These are phyloP conservation scores for Illadopsis cleaveri DNA, from an alignment of 2,113 vertebrate species.

Conservation along the genomic window DNA sequence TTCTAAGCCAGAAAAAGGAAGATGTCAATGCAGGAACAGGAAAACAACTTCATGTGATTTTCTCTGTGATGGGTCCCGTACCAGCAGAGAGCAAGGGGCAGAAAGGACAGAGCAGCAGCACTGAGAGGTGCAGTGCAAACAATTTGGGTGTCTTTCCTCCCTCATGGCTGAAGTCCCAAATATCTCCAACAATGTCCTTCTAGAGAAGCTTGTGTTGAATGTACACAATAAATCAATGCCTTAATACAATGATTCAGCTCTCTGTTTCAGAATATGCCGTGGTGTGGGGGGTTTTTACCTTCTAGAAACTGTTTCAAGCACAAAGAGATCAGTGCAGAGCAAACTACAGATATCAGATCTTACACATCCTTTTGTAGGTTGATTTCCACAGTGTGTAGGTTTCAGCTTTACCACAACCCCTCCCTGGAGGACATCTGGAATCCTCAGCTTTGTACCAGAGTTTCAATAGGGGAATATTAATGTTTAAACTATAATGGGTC, in stretches of 20 bases:
- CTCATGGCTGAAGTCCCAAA: not conserved
- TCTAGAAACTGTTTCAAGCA: not conserved
- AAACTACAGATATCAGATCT: not conserved
- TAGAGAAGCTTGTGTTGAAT: not conserved
- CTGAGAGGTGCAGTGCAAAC: not conserved
- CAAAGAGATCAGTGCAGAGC: not conserved
- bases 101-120: not conserved
- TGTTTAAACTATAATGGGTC: slow-evolving; percentile 17
- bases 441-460: not conserved
- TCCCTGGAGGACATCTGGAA: not conserved
- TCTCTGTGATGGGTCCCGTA: not conserved
- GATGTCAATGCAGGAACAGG: not conserved
- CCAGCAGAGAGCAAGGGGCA: not conserved
- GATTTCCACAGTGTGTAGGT: not conserved
- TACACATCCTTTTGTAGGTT: accelerated
- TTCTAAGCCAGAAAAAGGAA: not conserved
- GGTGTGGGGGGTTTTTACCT: not conserved
- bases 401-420: not conserved
- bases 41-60: not conserved
- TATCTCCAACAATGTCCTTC: not conserved
- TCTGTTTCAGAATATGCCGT: not conserved
- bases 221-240: not conserved
- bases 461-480: slow-evolving; percentile 8
- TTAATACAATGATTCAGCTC: not conserved
- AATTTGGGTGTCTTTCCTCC: not conserved